A percentile compares a stretch with the other conserved stretches of the same genome.
These are phyloP conservation scores for Conus betulinus DNA, from an alignment of 1,140 invertebrate genomes.

Conservation along the genomic window DNA sequence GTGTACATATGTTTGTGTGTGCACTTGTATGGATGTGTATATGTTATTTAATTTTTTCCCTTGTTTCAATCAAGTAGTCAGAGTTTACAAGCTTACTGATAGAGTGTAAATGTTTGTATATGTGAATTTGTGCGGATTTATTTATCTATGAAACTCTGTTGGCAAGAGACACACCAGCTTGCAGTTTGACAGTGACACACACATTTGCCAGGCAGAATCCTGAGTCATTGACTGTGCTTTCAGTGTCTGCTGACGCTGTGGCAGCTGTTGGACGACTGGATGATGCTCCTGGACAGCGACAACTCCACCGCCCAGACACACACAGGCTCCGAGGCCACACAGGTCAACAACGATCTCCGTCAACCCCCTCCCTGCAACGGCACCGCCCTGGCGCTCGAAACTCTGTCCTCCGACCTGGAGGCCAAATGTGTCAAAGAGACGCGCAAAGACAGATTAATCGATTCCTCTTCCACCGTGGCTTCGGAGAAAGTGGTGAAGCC, in stretches of 20 bases:
- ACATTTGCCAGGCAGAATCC: not conserved
- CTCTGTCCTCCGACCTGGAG: not conserved
- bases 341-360: not conserved
- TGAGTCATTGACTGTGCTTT: not conserved
- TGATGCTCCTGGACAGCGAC: conserved; percentile 49
- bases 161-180: too few species aligned
- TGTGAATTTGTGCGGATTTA: too few species aligned
- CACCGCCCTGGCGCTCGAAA: not conserved
- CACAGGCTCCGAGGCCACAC: not conserved
- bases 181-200: not conserved
- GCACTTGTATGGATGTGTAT: too few species aligned
- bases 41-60: too few species aligned
- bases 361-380: not conserved
- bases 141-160: too few species aligned
- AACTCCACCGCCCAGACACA: not conserved
- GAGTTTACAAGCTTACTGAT: too few species aligned
- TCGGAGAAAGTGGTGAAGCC: not conserved
- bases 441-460: not conserved
- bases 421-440: not conserved
- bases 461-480: not conserved
- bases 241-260: conserved; percentile 65
- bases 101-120: too few species aligned
- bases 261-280: conserved; percentile 67
- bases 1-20: too few species aligned
- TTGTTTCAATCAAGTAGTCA: too few species aligned